These are phyloP conservation scores for Conger conger DNA, from an alignment of 2,113 vertebrate species.

Conservation along the genomic window DNA sequence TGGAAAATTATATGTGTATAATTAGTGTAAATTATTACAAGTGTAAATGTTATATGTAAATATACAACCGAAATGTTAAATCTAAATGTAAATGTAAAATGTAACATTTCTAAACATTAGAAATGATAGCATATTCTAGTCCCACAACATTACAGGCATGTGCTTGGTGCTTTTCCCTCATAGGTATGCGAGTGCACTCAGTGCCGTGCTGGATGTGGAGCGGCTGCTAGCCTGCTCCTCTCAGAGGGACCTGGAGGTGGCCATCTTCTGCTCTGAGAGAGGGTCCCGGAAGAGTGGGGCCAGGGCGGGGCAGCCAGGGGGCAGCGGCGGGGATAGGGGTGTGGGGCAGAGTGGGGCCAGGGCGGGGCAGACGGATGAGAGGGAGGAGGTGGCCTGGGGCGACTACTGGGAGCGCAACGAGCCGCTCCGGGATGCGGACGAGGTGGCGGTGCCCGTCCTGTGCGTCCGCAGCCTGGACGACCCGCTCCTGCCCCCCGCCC, in stretches of 20 bases:
- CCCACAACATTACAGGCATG: too few species aligned
- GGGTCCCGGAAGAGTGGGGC: too few species aligned
- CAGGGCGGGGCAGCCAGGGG: not conserved
- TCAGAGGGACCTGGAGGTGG: slow-evolving; percentile 77
- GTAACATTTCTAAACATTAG: too few species aligned
- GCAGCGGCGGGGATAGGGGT: slow-evolving; percentile 20
- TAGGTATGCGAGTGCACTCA: slow-evolving; percentile 77
- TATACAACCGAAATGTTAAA: too few species aligned
- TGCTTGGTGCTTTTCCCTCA: not conserved
- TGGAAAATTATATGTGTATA: too few species aligned
- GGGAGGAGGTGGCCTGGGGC: slow-evolving; percentile 70
- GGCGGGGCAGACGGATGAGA: not conserved
- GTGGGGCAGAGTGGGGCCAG: slow-evolving; percentile 24
- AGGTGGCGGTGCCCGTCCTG: slow-evolving; percentile 80
- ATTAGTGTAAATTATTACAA: too few species aligned
- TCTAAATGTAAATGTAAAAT: too few species aligned
- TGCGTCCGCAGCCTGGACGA: slow-evolving; percentile 81
- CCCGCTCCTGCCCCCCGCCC: slow-evolving; percentile 67
- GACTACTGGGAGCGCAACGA: slow-evolving; percentile 86
- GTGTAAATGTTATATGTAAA: too few species aligned
- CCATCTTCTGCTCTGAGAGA: slow-evolving; percentile 71
- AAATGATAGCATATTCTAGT: too few species aligned
- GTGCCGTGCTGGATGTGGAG: slow-evolving; percentile 63
- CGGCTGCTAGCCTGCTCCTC: slow-evolving; percentile 69
- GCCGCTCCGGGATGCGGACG: slow-evolving; percentile 85